A percentile compares a stretch with the other conserved stretches of the same genome.
phyloP scores from a whole-genome alignment of 2,888 invertebrate species.

The Dioctria rufipes region DNA sequence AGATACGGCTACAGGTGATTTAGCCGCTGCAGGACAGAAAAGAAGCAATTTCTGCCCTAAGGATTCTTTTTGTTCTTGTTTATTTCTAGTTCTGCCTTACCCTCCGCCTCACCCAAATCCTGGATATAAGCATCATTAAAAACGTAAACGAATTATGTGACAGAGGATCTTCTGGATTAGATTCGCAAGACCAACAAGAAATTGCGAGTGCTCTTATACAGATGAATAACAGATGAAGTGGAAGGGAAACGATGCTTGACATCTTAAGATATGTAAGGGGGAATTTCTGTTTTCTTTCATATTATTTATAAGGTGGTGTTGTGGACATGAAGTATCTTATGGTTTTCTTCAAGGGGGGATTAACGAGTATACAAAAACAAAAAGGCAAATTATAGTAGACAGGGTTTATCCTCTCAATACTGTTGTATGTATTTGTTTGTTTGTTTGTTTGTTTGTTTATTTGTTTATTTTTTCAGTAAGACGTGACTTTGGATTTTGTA shows the following conservation, averaged over 20 bases:
- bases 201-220: background rate
- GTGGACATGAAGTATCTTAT: too few species aligned
- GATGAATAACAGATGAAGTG: background rate
- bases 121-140: background rate
- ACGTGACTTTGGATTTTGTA: too few species aligned
- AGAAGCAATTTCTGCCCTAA: background rate
- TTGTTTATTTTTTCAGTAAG: too few species aligned
- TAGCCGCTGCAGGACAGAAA: background rate
- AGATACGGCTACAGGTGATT: background rate
- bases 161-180: background rate
- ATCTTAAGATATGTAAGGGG: too few species aligned
- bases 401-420: too few species aligned
- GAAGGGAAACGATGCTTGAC: background rate
- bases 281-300: too few species aligned
- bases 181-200: background rate
- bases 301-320: too few species aligned
- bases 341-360: too few species aligned
- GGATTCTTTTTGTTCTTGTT: background rate
- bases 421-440: too few species aligned
- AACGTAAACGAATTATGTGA: background rate
- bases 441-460: too few species aligned
- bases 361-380: too few species aligned
- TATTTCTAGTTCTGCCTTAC: background rate
- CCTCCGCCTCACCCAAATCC: background rate
- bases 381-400: too few species aligned